Conservation (phyloP, 2,113 vertebrate species). For the Chroicocephalus ridibundus region DNA sequence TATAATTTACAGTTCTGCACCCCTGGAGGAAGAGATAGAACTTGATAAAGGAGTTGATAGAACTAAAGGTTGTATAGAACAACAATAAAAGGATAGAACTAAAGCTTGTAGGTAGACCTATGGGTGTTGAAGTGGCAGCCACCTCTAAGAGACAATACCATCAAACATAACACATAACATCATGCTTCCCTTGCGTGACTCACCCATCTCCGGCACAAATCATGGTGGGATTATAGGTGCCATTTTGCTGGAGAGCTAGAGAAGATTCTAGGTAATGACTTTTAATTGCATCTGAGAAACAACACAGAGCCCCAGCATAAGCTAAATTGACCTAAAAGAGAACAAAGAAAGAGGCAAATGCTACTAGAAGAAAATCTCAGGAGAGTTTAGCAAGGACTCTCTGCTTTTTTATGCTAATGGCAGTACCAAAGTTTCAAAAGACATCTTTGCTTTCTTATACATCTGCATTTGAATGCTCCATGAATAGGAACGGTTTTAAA, state of each 20-base stretch:
- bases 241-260: background rate
- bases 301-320: background rate
- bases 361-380: background rate
- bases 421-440: background rate
- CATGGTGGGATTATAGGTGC: accelerated
- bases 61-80: no score
- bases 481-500: background rate
- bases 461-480: background rate
- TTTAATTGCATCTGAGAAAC: background rate
- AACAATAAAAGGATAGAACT: no score
- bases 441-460: background rate
- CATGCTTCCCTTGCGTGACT: accelerated
- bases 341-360: background rate
- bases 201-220: background rate
- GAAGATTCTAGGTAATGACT: background rate
- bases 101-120: background rate
- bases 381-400: background rate
- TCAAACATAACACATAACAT: background rate
- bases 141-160: background rate
- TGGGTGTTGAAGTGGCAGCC: background rate
- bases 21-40: background rate
- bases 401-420: background rate
- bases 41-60: background rate
- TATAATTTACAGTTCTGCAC: background rate
- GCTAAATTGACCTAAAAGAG: background rate